phyloP scores from a whole-genome alignment of 1,140 invertebrate species.

The Eciton burchellii region DNA sequence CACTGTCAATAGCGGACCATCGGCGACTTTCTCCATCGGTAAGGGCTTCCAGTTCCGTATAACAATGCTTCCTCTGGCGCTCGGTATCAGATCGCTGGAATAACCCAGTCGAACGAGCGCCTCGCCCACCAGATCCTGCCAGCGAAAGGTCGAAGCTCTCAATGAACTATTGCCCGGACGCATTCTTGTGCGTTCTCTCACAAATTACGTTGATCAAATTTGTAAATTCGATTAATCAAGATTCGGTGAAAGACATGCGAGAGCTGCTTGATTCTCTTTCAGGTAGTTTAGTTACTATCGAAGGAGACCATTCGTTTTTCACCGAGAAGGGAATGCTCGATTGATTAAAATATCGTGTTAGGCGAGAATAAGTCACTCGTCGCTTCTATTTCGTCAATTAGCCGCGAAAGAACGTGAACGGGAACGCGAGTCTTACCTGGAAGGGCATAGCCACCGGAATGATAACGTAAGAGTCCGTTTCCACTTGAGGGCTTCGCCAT shows the following conservation, averaged over 20 bases:
- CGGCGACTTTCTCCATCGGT: constrained; percentile 95
- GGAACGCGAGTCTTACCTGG: constrained; percentile 85
- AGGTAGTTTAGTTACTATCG: too few species aligned
- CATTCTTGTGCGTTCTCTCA: background rate
- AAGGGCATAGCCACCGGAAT: constrained; percentile 95
- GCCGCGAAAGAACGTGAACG: too few species aligned
- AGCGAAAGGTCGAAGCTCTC: background rate
- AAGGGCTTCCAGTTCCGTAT: constrained; percentile 98
- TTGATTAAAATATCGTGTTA: too few species aligned
- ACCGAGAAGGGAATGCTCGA: too few species aligned
- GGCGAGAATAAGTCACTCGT: too few species aligned
- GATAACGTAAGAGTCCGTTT: constrained; percentile 97
- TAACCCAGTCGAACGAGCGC: constrained; percentile 89
- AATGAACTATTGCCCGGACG: background rate
- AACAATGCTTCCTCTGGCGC: constrained; percentile 91
- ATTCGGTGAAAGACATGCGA: background rate
- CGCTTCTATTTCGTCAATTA: too few species aligned
- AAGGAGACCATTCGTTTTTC: too few species aligned
- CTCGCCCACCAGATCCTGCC: constrained; percentile 88
- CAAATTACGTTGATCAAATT: background rate
- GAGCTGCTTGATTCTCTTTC: background rate
- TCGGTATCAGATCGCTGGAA: constrained; percentile 84
- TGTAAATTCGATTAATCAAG: background rate
- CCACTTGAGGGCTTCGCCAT: constrained; percentile 89
- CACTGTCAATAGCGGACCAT: constrained; percentile 93